phyloP scores from a whole-genome alignment of 2,888 invertebrate species.

The Lithophane ornitopus region DNA sequence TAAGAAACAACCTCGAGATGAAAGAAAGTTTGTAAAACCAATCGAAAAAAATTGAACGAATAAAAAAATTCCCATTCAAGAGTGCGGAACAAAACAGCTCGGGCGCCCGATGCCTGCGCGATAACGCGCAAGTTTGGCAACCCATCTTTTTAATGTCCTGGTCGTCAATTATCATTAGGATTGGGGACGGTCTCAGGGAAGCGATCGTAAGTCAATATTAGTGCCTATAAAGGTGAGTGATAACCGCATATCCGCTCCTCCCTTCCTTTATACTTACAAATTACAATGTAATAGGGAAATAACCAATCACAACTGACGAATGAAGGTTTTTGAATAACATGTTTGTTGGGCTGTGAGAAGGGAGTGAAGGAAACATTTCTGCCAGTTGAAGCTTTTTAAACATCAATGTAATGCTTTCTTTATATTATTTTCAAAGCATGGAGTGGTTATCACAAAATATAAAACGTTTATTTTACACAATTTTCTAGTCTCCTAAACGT shows the following conservation, averaged over 20 bases:
- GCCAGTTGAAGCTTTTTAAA: constrained; percentile 23
- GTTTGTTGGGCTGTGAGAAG: constrained; percentile 45
- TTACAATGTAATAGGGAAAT: constrained; percentile 76
- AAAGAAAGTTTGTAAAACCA: constrained; percentile 72
- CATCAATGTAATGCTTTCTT: constrained; percentile 25
- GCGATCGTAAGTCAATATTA: constrained; percentile 86
- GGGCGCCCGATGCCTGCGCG: constrained; percentile 66
- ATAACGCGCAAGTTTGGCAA: constrained; percentile 84
- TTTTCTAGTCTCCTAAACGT: background rate
- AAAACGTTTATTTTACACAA: no score
- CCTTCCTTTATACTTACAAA: constrained; percentile 77
- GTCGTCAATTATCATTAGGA: constrained; percentile 88
- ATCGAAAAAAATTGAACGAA: constrained; percentile 68
- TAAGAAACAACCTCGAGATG: constrained; percentile 52
- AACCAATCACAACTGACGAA: constrained; percentile 71
- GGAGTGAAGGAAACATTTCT: background rate
- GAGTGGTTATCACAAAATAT: background rate
- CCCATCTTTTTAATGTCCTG: constrained; percentile 85
- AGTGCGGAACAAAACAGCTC: constrained; percentile 61
- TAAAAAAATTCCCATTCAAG: constrained; percentile 70
- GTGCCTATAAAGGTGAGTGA: constrained; percentile 88
- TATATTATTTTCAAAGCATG: background rate
- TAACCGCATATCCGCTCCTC: constrained; percentile 79
- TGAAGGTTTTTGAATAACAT: constrained; percentile 62
- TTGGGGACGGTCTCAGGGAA: constrained; percentile 76